phyloP scores from a whole-genome alignment of 2,113 vertebrate species.

The Caranx melampygus region DNA sequence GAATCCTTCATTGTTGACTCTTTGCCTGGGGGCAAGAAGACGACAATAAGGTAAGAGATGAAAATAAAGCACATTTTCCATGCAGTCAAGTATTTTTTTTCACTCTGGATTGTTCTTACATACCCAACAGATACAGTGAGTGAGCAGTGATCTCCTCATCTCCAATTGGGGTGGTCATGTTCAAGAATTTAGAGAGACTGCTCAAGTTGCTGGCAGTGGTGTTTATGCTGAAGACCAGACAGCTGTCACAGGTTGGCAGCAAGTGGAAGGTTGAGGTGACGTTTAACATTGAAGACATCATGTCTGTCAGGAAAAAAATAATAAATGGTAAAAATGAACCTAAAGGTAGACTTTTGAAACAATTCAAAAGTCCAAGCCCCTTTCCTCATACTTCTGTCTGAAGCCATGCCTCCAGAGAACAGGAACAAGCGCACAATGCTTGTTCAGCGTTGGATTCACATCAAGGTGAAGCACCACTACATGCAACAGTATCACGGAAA shows the following conservation, averaged over 20 bases:
- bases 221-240: not conserved
- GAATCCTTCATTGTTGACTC: constrained; percentile 1
- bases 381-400: no score
- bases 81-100: accelerated
- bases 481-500: no score
- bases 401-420: no score
- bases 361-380: no score
- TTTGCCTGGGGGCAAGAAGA: constrained; percentile 22
- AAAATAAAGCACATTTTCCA: not conserved
- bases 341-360: no score
- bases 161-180: accelerated
- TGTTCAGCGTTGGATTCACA: no score
- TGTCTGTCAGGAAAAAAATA: not conserved
- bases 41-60: not conserved
- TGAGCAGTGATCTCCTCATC: accelerated
- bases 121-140: constrained; percentile 47
- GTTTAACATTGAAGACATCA: constrained; percentile 9
- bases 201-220: not conserved
- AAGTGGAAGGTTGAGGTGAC: accelerated
- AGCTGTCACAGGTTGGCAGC: constrained; percentile 1
- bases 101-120: not conserved
- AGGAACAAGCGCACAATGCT: no score
- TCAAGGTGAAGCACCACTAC: no score
- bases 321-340: no score
- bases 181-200: accelerated